Evolutionary conservation across 2,113 vertebrate species (phyloP).

Genomic region (Mobula birostris): DNA sequence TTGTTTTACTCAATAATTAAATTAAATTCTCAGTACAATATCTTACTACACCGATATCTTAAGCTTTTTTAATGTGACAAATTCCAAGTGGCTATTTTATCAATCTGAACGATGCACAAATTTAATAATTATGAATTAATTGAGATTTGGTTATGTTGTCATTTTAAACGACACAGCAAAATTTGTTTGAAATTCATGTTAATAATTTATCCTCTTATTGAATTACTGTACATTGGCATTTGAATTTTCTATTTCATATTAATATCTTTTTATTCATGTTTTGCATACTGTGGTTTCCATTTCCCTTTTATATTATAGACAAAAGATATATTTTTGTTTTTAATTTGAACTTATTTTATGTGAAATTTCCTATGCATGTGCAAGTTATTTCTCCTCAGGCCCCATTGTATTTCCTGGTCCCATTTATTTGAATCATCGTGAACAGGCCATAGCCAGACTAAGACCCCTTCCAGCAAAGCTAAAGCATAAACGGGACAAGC

Average conservation of each 20-base stretch:
- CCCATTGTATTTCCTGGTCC: conserved; percentile 96
- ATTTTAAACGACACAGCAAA: background rate
- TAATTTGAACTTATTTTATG: conserved; percentile 62
- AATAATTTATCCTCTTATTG: background rate
- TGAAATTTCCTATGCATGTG: conserved; percentile 96
- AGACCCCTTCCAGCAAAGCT: conserved; percentile 94
- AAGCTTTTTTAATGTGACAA: background rate
- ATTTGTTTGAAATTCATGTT: background rate
- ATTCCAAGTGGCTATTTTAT: background rate
- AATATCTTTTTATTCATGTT: background rate
- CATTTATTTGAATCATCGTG: conserved; percentile 98
- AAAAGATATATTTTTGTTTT: conserved; percentile 43
- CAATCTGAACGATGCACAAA: background rate
- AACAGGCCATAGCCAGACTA: conserved; percentile 99
- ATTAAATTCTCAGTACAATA: background rate
- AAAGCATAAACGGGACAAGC: conserved; percentile 98
- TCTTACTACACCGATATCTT: background rate
- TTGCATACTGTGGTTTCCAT: background rate
- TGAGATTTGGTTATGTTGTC: background rate
- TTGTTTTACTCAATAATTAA: background rate
- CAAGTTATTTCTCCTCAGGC: conserved; percentile 98
- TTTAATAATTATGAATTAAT: background rate
- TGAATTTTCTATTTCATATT: background rate
- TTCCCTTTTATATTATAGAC: conserved; percentile 15
- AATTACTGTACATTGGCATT: background rate